phyloP scores from a whole-genome alignment of 2,888 invertebrate species.

The Rhagonycha fulva region DNA sequence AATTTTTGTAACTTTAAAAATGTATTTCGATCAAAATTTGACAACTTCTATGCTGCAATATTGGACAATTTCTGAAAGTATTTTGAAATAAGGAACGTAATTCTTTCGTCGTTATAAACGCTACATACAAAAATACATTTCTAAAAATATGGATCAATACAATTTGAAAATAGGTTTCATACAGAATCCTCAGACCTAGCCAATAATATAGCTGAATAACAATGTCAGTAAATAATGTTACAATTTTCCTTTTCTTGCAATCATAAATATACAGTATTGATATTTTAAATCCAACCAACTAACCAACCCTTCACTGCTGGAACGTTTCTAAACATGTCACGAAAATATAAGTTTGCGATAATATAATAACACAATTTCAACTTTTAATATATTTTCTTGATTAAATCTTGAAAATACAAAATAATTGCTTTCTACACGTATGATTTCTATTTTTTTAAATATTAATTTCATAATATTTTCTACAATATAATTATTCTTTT shows the following conservation, averaged over 20 bases:
- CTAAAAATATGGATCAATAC: neutral
- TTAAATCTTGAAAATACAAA: neutral
- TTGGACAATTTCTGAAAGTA: neutral
- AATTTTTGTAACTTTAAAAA: constrained; percentile 27
- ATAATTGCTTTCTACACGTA: neutral
- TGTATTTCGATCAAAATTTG: constrained; percentile 13
- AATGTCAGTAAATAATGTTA: neutral
- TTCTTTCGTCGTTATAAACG: neutral
- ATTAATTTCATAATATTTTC: neutral
- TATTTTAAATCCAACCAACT: neutral
- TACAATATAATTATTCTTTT: neutral
- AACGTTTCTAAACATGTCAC: neutral
- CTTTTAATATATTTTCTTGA: neutral
- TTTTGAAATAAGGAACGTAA: neutral
- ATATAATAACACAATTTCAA: neutral
- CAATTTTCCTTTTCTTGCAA: neutral
- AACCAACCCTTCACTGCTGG: neutral
- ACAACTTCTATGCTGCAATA: neutral
- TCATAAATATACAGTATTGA: neutral
- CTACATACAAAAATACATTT: neutral
- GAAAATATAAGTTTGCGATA: neutral
- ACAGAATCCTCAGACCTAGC: neutral
- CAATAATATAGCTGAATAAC: neutral
- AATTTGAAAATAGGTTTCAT: neutral
- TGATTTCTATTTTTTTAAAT: neutral